Evolutionary conservation across 2,113 vertebrate genomes (phyloP), one percentile per base, ranked within the genome.

Genomic region (Leptodactylus fuscus): DNA sequence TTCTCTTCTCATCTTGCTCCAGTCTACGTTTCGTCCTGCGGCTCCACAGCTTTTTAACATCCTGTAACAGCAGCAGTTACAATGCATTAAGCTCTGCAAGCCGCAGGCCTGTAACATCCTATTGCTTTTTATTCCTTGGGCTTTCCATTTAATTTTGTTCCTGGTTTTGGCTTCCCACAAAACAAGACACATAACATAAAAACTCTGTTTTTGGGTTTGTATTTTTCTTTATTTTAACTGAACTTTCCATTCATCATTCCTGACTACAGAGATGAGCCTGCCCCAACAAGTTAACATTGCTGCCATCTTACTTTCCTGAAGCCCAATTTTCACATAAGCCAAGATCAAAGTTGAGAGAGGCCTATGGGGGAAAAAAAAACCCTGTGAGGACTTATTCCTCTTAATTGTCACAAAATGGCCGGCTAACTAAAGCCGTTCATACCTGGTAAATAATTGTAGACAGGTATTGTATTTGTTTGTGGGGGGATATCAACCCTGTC

Each of bases 1-100:
- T 55, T 78, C 76, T 78, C 76, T 24, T 78, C 76, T 36, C 29
- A 78, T 78, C 76, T 78, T 58, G 49, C 76, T 78, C 76, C 51
- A 55, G 76, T 24, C 49, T 15, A 36, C 20, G 76, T 11, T 49
- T 22, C 15, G 46, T 51, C 27, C 46, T 73, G 70, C 70, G 38
- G 70, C 70, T 44, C 38, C 38, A 24, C 22, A 46, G 70, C 36
- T 73, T 44, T 71, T 44, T 73, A 44, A 46, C 74, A 22, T 77
- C 48, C 48, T 53, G 48, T 77, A 77, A 77, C 74, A 20, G 49
- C 76, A 78, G 76, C 76, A 58, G 76, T 55, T 78, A 78, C 29
- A 58, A 58, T 55, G 49, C 49, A 78, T 78, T 78, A 78, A n/a
- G 48, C 29, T 49, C 74, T 53, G 29, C 6, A n/a, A 53, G 76